A percentile compares a stretch with the other conserved stretches of the same genome.
These are phyloP conservation scores for Rotaria magnacalcarata DNA, from an alignment of 2,888 invertebrate genomes.

Conservation along the genomic window DNA sequence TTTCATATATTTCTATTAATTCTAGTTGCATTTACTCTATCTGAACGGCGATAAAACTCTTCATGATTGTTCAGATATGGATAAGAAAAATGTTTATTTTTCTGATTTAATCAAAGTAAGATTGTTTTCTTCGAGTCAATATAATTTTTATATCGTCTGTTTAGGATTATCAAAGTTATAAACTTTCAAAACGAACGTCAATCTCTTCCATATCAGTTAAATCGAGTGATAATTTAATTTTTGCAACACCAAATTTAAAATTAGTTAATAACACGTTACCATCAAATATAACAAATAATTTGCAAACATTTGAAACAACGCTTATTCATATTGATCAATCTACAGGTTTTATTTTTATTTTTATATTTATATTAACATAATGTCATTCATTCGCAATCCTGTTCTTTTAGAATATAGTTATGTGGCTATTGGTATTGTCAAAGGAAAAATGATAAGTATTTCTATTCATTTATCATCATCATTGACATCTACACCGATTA, in stretches of 20 bases:
- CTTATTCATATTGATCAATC: conserved; percentile 41
- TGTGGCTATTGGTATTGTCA: conserved; percentile 38
- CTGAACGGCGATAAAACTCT: conserved; percentile 39
- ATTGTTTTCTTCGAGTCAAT: neutral
- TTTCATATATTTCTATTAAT: neutral
- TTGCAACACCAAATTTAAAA: neutral
- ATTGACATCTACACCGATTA: neutral
- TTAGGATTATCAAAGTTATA: conserved; percentile 31
- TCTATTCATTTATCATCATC: conserved; percentile 9
- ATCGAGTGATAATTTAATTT: neutral
- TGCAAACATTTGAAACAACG: neutral
- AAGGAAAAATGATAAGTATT: conserved; percentile 41
- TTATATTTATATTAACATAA: neutral
- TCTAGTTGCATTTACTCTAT: conserved; percentile 36
- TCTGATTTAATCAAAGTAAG: conserved; percentile 38
- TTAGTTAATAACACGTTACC: neutral
- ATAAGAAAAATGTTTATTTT: conserved; percentile 31
- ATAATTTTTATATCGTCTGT: neutral
- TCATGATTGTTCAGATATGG: conserved; percentile 44
- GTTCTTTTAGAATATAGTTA: conserved; percentile 25
- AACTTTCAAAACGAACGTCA: neutral
- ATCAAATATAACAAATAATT: neutral
- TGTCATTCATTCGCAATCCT: too few species aligned
- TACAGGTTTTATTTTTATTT: neutral
- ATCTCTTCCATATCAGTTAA: neutral